Percentiles rank a stretch among this genome's conserved stretches.
Evolutionary conservation across 2,888 invertebrate genomes (phyloP).

Genomic region (Clostera curtula): DNA sequence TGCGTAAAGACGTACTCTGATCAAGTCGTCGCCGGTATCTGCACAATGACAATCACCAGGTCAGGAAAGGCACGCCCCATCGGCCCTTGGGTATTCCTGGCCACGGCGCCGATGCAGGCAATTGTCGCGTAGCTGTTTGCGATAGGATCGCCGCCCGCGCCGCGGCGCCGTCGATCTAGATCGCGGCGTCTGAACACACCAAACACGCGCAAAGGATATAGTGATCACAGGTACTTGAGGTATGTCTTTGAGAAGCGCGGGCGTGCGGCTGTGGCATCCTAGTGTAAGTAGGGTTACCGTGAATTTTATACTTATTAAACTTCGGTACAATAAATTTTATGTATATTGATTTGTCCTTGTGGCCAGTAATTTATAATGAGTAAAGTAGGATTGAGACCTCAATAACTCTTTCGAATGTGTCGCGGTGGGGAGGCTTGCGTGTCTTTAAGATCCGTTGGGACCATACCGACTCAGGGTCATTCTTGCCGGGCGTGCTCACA

Average conservation of each 20-base stretch:
- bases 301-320: too few species aligned
- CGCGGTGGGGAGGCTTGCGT: too few species aligned
- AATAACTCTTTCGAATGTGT: too few species aligned
- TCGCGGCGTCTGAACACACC: constrained; percentile 53
- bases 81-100: constrained; percentile 58
- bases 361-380: too few species aligned
- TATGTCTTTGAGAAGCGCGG: constrained; percentile 61
- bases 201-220: constrained; percentile 68
- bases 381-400: too few species aligned
- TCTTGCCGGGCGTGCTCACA: too few species aligned
- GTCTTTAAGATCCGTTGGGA: too few species aligned
- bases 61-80: constrained; percentile 32
- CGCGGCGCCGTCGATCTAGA: constrained; percentile 64
- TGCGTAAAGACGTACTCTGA: too few species aligned
- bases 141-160: constrained; percentile 61
- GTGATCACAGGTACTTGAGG: constrained; percentile 58
- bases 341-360: too few species aligned
- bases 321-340: too few species aligned
- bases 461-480: too few species aligned
- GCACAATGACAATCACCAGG: constrained; percentile 25
- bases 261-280: constrained; percentile 54
- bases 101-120: constrained; percentile 62
- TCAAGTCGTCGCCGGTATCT: constrained; percentile 27
- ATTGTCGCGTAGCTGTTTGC: constrained; percentile 62
- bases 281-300: too few species aligned